Percentiles rank a stretch among this genome's conserved stretches.
These are phyloP conservation scores for Encarsia formosa DNA, from an alignment of 2,888 invertebrate species.

Conservation along the genomic window DNA sequence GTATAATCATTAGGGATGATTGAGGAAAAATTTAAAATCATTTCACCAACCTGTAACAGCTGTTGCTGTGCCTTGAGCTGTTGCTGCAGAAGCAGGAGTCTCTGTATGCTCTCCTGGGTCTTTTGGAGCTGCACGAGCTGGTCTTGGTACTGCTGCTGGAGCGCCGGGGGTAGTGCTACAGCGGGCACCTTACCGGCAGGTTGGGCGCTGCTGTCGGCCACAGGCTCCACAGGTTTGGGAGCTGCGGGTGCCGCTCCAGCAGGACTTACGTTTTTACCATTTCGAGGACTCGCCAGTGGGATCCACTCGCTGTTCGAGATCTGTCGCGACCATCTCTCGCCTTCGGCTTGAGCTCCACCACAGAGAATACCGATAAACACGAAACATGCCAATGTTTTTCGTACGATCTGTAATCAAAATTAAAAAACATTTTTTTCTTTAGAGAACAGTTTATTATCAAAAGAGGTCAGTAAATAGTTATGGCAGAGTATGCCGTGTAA, in stretches of 20 bases:
- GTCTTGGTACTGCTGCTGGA: constrained; percentile 47
- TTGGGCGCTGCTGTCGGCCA: constrained; percentile 18
- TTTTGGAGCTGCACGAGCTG: constrained; percentile 47
- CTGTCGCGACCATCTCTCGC: constrained; percentile 48
- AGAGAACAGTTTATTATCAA: no score
- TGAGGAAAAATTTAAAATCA: not conserved
- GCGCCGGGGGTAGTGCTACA: constrained; percentile 41
- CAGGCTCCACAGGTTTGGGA: constrained; percentile 24
- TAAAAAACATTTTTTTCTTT: no score
- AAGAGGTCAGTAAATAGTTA: no score
- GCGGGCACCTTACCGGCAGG: constrained; percentile 5
- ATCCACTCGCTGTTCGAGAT: constrained; percentile 49
- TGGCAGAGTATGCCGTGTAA: no score
- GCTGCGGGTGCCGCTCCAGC: constrained; percentile 12
- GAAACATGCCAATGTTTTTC: constrained; percentile 34
- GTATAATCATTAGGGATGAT: not conserved
- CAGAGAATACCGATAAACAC: constrained; percentile 35
- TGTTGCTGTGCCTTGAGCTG: constrained; percentile 46
- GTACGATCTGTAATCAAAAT: constrained; percentile 42
- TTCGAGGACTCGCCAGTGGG: constrained; percentile 43
- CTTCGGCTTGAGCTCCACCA: constrained; percentile 28
- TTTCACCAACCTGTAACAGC: constrained; percentile 41
- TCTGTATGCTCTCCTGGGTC: constrained; percentile 48
- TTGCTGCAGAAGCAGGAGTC: constrained; percentile 43
- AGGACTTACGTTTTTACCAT: constrained; percentile 28